Evolutionary conservation across 2,888 invertebrate genomes (phyloP).

Genomic region (Diarsia dahlii): DNA sequence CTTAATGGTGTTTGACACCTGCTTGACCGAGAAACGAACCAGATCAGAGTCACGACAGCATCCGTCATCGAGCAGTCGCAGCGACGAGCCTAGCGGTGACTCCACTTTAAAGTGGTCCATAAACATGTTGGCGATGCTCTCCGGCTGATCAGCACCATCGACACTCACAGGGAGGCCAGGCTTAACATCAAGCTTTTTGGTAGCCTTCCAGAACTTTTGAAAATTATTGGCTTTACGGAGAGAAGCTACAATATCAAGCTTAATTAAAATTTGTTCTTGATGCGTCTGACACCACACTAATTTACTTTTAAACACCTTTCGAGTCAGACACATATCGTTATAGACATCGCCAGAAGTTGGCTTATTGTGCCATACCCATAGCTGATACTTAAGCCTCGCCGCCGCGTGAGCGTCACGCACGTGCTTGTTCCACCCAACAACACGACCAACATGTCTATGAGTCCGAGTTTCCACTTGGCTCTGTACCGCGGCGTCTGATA

Average conservation of each 20-base stretch:
- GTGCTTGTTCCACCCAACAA: constrained; percentile 8
- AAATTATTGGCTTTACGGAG: neutral
- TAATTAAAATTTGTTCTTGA: neutral
- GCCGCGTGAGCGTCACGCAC: neutral
- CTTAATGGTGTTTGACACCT: neutral
- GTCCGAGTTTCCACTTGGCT: constrained; percentile 4
- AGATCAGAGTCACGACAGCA: neutral
- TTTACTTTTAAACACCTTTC: neutral
- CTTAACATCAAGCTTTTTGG: neutral
- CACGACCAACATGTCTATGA: constrained; percentile 4
- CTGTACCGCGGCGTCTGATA: neutral
- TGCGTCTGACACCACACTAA: neutral
- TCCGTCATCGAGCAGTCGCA: neutral
- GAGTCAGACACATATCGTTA: neutral
- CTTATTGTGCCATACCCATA: neutral
- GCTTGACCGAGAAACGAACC: neutral
- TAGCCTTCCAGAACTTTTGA: neutral
- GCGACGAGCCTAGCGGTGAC: neutral
- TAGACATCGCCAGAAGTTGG: neutral
- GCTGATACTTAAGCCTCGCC: no score
- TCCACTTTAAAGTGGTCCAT: neutral
- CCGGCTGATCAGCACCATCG: neutral
- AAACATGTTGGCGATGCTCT: neutral
- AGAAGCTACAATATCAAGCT: no score
- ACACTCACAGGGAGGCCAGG: neutral